Base-by-base conservation (phyloP, 2,888 invertebrate genomes). In the Clivina fossor region DNA sequence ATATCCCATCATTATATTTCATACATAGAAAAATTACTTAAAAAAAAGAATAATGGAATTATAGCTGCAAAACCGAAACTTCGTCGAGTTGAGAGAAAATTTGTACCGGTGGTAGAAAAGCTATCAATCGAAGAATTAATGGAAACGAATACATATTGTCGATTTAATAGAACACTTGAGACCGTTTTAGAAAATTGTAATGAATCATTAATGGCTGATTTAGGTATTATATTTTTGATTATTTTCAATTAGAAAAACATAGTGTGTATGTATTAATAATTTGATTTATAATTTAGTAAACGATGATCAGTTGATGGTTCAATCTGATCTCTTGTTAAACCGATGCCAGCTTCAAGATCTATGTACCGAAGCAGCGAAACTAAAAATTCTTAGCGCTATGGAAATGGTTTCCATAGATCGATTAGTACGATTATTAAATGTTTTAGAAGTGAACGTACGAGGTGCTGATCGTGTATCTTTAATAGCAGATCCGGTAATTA, bases 81-180 rank as follows among this genome's bases (percentile, higher is more conserved):
- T 61, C 78, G 91, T 55, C 85, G 90, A 69, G 85, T 93, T 2
- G 92, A 92, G 74, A 83, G 88, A 66, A 86, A 89, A 74, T 78
- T 91, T 66, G 84, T 90, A 57, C 86, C 90, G 46, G 85, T 88
- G n/a, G 71, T 87, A 61, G 87, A 89, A 68, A 92, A 91, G 78
- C 74, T 92, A 57, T 86, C 88, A 55, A 84, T 88, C 57, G 95
- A 94, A 71, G 95, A 96, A 74, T 79, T 96, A 20, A 90, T 95
- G 84, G 96, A 98, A 68, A 94, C 94, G 18, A 95, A 95, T 71
- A 95, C 95, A 9, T 97, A 94, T 76, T 90, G 92, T 68, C 85
- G 92, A 66, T 98, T 99, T 74, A 93, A 90, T 71, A 85, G 86
- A 66, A 84, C 91, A 51, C 88, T 98, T 69, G 98, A 98, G 68